These are phyloP conservation scores for Parnassius apollo DNA, from an alignment of 2,888 invertebrate genomes.

Conservation along the genomic window DNA sequence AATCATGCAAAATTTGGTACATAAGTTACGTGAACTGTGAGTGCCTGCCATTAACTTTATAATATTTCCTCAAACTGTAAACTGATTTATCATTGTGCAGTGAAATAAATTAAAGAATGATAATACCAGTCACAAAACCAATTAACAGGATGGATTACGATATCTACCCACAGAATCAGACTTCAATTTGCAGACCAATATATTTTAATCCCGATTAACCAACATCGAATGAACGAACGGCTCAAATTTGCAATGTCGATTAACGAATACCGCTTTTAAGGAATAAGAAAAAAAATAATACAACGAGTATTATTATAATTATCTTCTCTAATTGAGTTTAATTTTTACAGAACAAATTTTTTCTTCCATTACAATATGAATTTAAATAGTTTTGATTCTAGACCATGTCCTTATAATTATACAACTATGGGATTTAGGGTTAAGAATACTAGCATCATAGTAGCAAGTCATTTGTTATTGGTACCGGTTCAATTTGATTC, in stretches of 20 bases:
- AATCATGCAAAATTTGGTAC: not conserved
- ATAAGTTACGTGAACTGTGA: too few species aligned
- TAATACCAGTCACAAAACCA: slow-evolving; percentile 21
- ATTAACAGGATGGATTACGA: slow-evolving; percentile 42
- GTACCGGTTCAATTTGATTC: too few species aligned
- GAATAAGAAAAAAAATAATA: too few species aligned
- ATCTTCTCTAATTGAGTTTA: too few species aligned
- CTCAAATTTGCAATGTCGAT: slow-evolving; percentile 46
- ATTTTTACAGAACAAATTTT: too few species aligned
- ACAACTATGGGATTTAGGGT: too few species aligned
- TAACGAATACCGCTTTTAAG: slow-evolving; percentile 32
- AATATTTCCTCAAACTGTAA: not conserved
- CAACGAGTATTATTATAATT: too few species aligned
- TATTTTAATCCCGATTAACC: slow-evolving; percentile 61
- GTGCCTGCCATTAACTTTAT: not conserved
- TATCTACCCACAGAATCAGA: slow-evolving; percentile 60
- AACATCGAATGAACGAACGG: slow-evolving; percentile 57
- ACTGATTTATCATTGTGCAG: not conserved
- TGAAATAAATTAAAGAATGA: slow-evolving; percentile 14
- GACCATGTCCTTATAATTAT: too few species aligned
- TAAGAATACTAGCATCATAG: too few species aligned
- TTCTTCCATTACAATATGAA: too few species aligned
- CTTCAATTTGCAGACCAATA: slow-evolving; percentile 68
- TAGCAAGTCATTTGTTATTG: too few species aligned
- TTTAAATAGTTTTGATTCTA: too few species aligned